phyloP scores from a whole-genome alignment of 2,888 invertebrate genomes.

The Carabus problematicus region DNA sequence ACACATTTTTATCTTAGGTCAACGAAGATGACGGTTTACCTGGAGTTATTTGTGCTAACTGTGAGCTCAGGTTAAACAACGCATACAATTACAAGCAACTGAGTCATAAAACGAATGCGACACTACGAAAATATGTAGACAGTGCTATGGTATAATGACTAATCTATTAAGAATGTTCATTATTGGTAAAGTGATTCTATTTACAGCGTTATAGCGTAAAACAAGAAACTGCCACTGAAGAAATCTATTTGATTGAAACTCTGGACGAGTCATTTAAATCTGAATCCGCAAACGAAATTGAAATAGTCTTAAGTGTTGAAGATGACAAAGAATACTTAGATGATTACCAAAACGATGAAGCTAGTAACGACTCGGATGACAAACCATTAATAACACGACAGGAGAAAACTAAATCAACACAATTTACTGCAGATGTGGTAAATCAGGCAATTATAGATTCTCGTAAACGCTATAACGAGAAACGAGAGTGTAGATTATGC shows the following conservation, averaged over 20 bases:
- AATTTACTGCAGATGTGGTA: slow-evolving; percentile 48
- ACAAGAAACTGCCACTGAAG: slow-evolving; percentile 25
- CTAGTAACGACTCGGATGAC: slow-evolving; percentile 36
- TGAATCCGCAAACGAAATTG: slow-evolving; percentile 8
- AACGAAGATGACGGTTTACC: slow-evolving; percentile 46
- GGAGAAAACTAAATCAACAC: slow-evolving; percentile 39
- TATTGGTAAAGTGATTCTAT: slow-evolving; percentile 1
- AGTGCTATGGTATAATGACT: slow-evolving; percentile 15
- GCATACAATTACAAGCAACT: slow-evolving; percentile 50
- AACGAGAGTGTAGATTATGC: slow-evolving; percentile 50
- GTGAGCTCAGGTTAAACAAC: slow-evolving; percentile 49
- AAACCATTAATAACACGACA: slow-evolving; percentile 23
- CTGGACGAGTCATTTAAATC: slow-evolving; percentile 20
- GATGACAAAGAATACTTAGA: slow-evolving; percentile 20
- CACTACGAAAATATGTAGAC: slow-evolving; percentile 43
- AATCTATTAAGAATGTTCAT: not conserved
- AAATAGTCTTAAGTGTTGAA: not conserved
- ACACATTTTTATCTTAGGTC: slow-evolving; percentile 44
- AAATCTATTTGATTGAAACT: slow-evolving; percentile 42
- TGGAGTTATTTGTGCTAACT: slow-evolving; percentile 47
- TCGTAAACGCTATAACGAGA: slow-evolving; percentile 46
- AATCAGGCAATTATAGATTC: slow-evolving; percentile 48
- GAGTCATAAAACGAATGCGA: slow-evolving; percentile 48
- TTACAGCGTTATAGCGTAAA: slow-evolving; percentile 34
- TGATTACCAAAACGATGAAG: slow-evolving; percentile 34